phyloP scores from a whole-genome alignment of 2,797 vertebrate genomes.

The Mus spretus region DNA sequence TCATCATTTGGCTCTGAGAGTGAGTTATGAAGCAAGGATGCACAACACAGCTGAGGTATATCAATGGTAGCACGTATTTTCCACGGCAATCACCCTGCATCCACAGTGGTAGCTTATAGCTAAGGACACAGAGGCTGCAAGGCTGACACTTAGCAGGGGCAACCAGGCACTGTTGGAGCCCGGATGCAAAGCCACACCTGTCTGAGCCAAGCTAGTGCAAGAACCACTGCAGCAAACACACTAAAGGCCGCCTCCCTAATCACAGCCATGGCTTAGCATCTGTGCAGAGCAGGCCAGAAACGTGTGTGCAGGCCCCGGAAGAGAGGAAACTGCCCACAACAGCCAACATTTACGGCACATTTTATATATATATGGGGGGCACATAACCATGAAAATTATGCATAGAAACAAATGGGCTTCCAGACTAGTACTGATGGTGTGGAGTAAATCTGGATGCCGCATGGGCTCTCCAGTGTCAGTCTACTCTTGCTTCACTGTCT shows the following conservation, averaged over 20 bases:
- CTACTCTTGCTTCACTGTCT: neutral
- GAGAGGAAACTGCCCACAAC: neutral
- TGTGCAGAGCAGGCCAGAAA: neutral
- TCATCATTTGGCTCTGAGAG: neutral
- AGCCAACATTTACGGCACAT: too few species aligned
- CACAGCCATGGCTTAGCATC: fast-evolving
- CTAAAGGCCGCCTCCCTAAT: neutral
- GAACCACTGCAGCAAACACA: neutral
- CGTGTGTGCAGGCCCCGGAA: neutral
- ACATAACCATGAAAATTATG: neutral
- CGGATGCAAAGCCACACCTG: neutral
- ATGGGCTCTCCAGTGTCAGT: neutral
- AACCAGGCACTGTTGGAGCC: neutral
- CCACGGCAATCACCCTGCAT: neutral
- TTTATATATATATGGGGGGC: neutral
- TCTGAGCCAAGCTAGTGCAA: neutral
- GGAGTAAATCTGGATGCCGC: neutral
- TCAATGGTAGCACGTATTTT: neutral
- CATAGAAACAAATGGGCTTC: neutral
- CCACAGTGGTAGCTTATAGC: neutral
- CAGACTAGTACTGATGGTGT: neutral
- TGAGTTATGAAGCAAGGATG: neutral
- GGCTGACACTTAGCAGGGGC: neutral
- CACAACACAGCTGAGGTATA: neutral
- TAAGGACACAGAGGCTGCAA: neutral